Base-by-base conservation (phyloP, 2,113 vertebrate genomes). In the Manacus vitellinus region DNA sequence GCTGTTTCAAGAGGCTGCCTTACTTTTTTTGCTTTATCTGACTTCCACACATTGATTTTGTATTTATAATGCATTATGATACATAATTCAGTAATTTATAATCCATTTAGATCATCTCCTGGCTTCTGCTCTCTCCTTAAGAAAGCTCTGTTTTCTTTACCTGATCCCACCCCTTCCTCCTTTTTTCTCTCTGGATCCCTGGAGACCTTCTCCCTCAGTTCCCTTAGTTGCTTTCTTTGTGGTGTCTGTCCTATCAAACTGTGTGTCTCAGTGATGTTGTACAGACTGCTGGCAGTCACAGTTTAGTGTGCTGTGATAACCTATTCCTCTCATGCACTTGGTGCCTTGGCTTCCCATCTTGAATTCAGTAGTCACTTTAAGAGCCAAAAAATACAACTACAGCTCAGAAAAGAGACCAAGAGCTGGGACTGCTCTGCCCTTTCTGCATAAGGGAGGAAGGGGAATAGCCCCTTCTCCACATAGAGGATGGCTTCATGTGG, bases 401-500 rank as follows among this genome's bases (percentile, higher is more conserved):
- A 78, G 22, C 51, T 41, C 66, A 37, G 76, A 31, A 30, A 56
- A 12, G 19, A 58, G 49, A 70, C 43, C 35, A 58, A 43, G n/a
- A 70, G 31, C 41, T 25, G 37, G 23, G 63, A 27, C 17, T 37
- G 28, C 55, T 66, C 51, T 74, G 68, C 27, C 68, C 13, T 44
- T 3, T 2, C 58, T 59, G 79, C 55, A 51, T n/a, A 56, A 75
- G 19, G 47, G 13, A 55, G 35, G 35, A 24, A 14, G 37, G 47
- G 46, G 33, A 71, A 35, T 10, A 72, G 52, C 33, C 30, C 13
- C 20, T 46, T 23, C 51, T 56, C 66, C 3, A 7, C 7, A 1
- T 0, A 27, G 6, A 56, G 25, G 49, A 35, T 0, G 4, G 54
- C n/a, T 66, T 27, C 41, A 17, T 1, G 0, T 7, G 39, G 59